Percentiles rank a stretch among this genome's conserved stretches.
These are phyloP conservation scores for Octonoba sinensis DNA, from an alignment of 2,888 invertebrate species.

Conservation along the genomic window DNA sequence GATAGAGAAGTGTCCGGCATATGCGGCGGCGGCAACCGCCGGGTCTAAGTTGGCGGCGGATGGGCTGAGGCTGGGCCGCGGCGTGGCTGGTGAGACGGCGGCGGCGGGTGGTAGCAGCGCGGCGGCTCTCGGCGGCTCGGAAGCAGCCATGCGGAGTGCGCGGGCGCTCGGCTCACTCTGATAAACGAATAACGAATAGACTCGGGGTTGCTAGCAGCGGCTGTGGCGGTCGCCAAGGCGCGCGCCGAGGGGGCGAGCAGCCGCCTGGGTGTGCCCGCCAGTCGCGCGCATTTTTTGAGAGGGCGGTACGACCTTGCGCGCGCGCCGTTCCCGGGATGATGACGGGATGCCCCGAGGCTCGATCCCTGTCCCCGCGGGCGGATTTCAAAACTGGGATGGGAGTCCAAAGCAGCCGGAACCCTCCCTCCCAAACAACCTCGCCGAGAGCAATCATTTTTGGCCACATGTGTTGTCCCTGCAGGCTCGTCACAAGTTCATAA, in stretches of 20 bases:
- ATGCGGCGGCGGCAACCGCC: conserved; percentile 45
- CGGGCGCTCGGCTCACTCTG: conserved; percentile 27
- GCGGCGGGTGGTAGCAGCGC: conserved; percentile 44
- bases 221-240: conserved; percentile 25
- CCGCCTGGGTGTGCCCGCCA: no score
- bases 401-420: no score
- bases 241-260: conserved; percentile 1
- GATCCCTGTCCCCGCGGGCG: no score
- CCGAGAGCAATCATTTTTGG: no score
- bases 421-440: no score
- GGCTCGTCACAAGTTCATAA: no score
- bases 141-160: conserved; percentile 54
- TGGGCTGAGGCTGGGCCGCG: conserved; percentile 57
- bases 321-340: no score
- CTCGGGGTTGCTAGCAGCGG: conserved; percentile 51
- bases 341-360: no score
- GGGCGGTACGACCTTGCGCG: conserved; percentile 21
- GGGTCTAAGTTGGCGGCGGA: conserved; percentile 31
- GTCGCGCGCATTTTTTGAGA: conserved; percentile 5
- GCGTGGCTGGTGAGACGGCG: conserved; percentile 49
- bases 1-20: conserved; percentile 62
- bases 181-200: conserved; percentile 18
- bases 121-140: conserved; percentile 55
- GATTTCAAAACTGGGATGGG: no score
- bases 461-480: no score